A percentile compares a stretch with the other conserved stretches of the same genome.
Conservation (phyloP, 2,888 invertebrate genomes). For the Chaetogeoica ovagalla region DNA sequence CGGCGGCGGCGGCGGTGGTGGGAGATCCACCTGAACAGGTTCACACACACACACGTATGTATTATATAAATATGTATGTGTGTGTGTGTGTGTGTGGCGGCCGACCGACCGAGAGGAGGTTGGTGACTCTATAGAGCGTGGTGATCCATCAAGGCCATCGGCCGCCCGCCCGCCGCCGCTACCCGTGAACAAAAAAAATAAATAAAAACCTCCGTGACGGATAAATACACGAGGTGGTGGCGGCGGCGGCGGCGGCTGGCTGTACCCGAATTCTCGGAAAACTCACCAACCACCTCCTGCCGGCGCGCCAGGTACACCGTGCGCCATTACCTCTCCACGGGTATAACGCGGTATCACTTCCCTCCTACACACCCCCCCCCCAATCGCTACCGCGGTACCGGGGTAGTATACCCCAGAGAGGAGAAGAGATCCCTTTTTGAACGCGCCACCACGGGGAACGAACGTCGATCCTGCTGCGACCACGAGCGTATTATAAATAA, state of each 20-base stretch:
- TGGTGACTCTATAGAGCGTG: constrained; percentile 38
- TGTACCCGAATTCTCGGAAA: constrained; percentile 44
- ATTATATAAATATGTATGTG: not conserved
- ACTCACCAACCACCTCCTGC: not conserved
- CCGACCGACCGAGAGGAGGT: constrained; percentile 45
- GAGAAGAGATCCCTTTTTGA: no score
- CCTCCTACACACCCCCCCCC: no score
- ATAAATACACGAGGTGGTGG: no score
- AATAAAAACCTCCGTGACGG: not conserved
- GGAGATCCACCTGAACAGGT: constrained; percentile 52
- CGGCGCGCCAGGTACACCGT: not conserved
- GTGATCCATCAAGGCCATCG: constrained; percentile 49
- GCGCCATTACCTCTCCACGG: no score
- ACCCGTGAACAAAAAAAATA: constrained; percentile 23
- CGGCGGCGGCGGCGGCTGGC: not conserved
- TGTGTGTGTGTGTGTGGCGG: not conserved
- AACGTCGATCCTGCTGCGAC: no score
- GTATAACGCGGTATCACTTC: no score
- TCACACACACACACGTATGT: constrained; percentile 8
- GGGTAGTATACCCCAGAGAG: no score
- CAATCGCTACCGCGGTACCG: no score
- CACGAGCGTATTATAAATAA: no score
- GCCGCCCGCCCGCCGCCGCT: constrained; percentile 18
- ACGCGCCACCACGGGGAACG: no score
- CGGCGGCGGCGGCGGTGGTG: constrained; percentile 10